Evolutionary conservation across 2,888 invertebrate genomes (phyloP), one percentile per base, ranked within the genome.

Genomic region (Oligia fasciuncula): DNA sequence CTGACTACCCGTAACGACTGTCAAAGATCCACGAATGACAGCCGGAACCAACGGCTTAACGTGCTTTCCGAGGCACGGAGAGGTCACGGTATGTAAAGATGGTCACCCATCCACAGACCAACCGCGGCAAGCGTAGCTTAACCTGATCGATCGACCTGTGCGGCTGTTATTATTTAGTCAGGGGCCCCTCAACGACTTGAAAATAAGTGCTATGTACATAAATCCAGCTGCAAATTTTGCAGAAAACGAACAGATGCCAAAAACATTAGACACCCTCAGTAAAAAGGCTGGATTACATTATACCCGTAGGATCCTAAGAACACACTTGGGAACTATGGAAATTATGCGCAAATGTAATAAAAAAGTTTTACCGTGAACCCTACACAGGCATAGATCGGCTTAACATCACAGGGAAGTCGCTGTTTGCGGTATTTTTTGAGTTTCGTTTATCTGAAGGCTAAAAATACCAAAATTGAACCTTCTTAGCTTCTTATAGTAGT

Each of bases 281-380:
- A 35, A 71, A 82, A 75, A 76, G 84, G 79, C 46, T 65, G 79
- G 73, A 76, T 76, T 86, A 73, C 78, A 86, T 79, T 79, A 86
- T 73, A 73, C 72, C 57, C 51, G 29, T 29, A 40, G 67, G 57
- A 71, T 85, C 89, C 85, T 83, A 87, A 81, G 76, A 80, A 80
- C 71, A 88, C 80, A 89, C 78, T 79, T 69, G 68, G 54, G 68
- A 74, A 78, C 73, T 78, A 73, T 54, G 60, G 46, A 72, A 82
- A 84, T 89, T 87, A 85, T 89, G 85, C 73, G 77, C 72, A 89
- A 85, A 85, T 77, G 82, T 85, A 80, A 81, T 79, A 82, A 79
- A 81, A 81, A 87, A 78, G 76, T 81, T 89, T 79, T 77, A 73
- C 66, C 60, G 65, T 70, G 14, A 66, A 76, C 65, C 19, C 13